A percentile compares a stretch with the other conserved stretches of the same genome.
These are phyloP conservation scores for Vanessa atalanta DNA, from an alignment of 1,140 invertebrate species.

Conservation along the genomic window DNA sequence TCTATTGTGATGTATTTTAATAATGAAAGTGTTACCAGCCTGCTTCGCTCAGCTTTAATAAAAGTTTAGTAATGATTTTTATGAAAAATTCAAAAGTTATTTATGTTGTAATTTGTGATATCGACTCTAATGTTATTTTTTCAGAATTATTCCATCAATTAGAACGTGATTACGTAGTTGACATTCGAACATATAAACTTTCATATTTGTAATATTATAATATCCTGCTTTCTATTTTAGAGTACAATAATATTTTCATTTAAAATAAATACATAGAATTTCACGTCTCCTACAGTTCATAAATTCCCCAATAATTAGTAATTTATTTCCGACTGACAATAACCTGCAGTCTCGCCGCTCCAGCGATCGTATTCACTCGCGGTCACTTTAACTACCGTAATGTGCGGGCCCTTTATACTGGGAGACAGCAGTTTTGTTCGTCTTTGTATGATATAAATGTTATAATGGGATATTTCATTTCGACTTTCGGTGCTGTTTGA, in stretches of 20 bases:
- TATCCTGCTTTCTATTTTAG: too few species aligned
- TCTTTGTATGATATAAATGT: slow-evolving; percentile 44
- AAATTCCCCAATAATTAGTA: slow-evolving; percentile 33
- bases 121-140: too few species aligned
- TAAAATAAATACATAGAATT: neutral
- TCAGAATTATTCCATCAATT: too few species aligned
- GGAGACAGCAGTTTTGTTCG: slow-evolving; percentile 52
- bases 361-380: slow-evolving; percentile 57
- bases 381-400: slow-evolving; percentile 60
- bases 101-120: too few species aligned
- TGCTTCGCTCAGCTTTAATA: too few species aligned
- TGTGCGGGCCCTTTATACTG: slow-evolving; percentile 65
- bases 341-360: slow-evolving; percentile 54
- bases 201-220: too few species aligned
- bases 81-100: too few species aligned
- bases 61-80: too few species aligned
- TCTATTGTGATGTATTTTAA: too few species aligned
- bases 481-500: neutral
- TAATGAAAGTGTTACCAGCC: too few species aligned
- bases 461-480: slow-evolving; percentile 7
- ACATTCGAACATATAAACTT: neutral
- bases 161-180: neutral
- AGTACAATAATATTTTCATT: neutral
- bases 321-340: slow-evolving; percentile 53
- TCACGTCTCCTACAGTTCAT: slow-evolving; percentile 8